Conservation (phyloP, 1,140 invertebrate species). For the Argopecten irradians region DNA sequence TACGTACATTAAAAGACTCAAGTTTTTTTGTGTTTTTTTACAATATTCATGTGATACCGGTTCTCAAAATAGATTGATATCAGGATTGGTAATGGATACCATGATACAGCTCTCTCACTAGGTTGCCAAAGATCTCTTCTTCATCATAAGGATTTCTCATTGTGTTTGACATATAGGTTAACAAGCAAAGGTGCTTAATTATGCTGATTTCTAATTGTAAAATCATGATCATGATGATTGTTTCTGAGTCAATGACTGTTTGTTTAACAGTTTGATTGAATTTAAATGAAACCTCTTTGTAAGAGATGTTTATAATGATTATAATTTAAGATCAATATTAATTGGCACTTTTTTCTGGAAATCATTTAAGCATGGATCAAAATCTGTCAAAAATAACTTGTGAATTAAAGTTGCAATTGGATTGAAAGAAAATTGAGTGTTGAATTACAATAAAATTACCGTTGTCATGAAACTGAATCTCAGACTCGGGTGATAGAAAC, state of each 20-base stretch:
- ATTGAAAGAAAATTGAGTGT: background rate
- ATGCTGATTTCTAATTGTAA: background rate
- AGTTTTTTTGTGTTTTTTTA: no score
- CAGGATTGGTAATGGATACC: no score
- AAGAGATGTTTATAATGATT: background rate
- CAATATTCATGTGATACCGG: no score
- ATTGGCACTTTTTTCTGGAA: no score
- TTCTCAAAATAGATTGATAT: no score
- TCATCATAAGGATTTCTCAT: background rate
- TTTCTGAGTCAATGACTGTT: no score
- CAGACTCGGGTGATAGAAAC: background rate
- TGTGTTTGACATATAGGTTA: background rate
- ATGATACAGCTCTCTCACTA: no score
- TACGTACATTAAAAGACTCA: no score
- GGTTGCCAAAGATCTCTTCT: background rate
- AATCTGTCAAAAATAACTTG: background rate
- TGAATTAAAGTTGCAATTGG: background rate
- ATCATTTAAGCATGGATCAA: no score
- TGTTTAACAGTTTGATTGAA: background rate
- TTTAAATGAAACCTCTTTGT: background rate
- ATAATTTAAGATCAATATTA: background rate
- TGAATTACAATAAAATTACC: background rate
- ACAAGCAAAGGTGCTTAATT: background rate
- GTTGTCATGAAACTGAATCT: background rate
- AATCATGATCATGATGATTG: background rate